Base-by-base conservation (phyloP, 1,140 invertebrate genomes). In the Aporrectodea caliginosa region DNA sequence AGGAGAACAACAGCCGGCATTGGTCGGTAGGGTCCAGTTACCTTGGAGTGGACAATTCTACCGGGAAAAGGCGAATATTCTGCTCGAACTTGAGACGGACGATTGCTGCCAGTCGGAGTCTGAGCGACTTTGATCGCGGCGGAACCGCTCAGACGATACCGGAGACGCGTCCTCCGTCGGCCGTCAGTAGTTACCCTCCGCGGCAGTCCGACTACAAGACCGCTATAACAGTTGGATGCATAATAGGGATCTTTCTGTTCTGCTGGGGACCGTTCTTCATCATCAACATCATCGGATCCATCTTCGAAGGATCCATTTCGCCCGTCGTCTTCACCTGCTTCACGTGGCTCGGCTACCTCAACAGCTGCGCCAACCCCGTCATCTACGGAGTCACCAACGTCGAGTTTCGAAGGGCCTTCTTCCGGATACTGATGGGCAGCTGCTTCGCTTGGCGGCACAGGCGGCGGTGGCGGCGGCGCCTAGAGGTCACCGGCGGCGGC, bases 291-390 rank as follows among this genome's bases (percentile, higher is more conserved):
- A 84, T 97, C 83, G 94, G 94, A 6, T 96, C 95, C 6, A 84
- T 84, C 78, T 85, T 87, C 85, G 22, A 82, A 84, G 85, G 84
- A 34, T 88, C 88, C 84, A 84, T 86, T 71, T 88, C 84, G 22
- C 81, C 97, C 84, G 92, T 96, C 69, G 93, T 98, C 1, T 94
- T 94, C 80, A 94, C 94, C 16, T 92, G 98, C 33, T 94, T 98
- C 43, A 98, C 96, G 58, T 99, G 98, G 98, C 91, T 98, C 1
- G 98, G 98, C 73, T 99, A 98, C 94, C 94, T 98, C 84, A 99
- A 99, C 89, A 79, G 78, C 35, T 58, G 43, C 43, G 69, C 87
- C 1, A 87, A 87, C 79, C 86, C 87, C n/a, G 77, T 88, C 74
- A 88, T 87, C 73, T 87, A 87, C 79, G 84, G 85, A 78, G 86